These are phyloP conservation scores for Fragum fragum DNA, from an alignment of 2,888 invertebrate species.

Conservation along the genomic window DNA sequence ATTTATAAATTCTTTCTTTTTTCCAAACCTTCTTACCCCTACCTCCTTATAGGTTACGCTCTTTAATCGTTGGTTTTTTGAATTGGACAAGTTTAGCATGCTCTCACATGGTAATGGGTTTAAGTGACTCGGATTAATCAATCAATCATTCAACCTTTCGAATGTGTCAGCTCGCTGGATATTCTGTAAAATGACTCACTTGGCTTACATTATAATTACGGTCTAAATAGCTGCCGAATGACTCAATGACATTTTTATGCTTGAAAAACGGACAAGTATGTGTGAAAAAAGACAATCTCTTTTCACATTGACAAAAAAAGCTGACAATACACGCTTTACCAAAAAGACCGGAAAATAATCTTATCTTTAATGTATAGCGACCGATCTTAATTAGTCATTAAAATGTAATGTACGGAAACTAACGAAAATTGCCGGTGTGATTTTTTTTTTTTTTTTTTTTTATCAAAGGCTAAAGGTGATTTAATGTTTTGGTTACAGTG, in stretches of 20 bases:
- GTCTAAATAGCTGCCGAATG: not conserved
- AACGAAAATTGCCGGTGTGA: no score
- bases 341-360: not conserved
- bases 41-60: no score
- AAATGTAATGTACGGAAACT: not conserved
- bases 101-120: no score
- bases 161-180: not conserved
- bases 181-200: not conserved
- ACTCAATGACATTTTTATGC: slow-evolving; percentile 17
- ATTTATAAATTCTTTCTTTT: no score
- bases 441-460: no score
- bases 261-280: slow-evolving; percentile 13
- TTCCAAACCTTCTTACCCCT: no score
- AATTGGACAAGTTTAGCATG: no score
- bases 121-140: no score
- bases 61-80: no score
- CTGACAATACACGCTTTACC: not conserved
- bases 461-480: no score
- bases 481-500: no score
- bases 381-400: not conserved
- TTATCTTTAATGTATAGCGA: not conserved
- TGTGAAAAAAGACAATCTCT: slow-evolving; percentile 13
- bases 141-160: not conserved
- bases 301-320: not conserved
- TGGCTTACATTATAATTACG: not conserved